Percentiles rank a stretch among this genome's conserved stretches.
Evolutionary conservation across 2,797 vertebrate species (phyloP).

Genomic region (Diplodus puntazzo): DNA sequence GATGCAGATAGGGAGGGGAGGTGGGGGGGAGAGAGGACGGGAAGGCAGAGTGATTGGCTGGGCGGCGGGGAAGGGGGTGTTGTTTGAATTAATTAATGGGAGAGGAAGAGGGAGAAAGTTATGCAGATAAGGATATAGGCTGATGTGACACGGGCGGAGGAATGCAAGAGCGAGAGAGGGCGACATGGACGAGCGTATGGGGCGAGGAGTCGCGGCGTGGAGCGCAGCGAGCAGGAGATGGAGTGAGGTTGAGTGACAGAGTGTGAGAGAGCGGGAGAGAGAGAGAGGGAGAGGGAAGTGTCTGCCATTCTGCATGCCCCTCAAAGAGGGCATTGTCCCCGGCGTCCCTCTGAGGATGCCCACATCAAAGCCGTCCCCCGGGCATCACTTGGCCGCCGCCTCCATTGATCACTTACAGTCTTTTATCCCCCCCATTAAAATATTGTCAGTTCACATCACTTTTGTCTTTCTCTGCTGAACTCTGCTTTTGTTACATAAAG

Average conservation of each 20-base stretch:
- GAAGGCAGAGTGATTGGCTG: constrained; percentile 68
- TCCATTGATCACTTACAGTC: constrained; percentile 91
- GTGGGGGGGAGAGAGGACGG: constrained; percentile 29
- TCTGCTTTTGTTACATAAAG: constrained; percentile 84
- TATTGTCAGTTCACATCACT: constrained; percentile 90
- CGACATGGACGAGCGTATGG: constrained; percentile 41
- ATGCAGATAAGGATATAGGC: constrained; percentile 70
- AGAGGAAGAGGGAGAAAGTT: constrained; percentile 78
- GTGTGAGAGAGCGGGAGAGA: constrained; percentile 67
- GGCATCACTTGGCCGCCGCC: constrained; percentile 88
- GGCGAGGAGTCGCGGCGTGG: constrained; percentile 45
- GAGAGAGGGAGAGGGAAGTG: constrained; percentile 79
- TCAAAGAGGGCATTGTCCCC: constrained; percentile 90
- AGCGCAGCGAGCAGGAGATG: constrained; percentile 42
- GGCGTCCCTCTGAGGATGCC: constrained; percentile 83
- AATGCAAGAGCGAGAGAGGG: constrained; percentile 57
- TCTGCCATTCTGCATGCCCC: constrained; percentile 81
- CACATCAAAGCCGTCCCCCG: constrained; percentile 87
- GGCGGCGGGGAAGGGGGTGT: constrained; percentile 74
- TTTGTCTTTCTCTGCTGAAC: constrained; percentile 88
- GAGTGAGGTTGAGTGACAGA: constrained; percentile 54
- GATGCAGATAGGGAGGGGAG: constrained; percentile 55
- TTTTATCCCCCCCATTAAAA: constrained; percentile 88
- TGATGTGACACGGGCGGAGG: constrained; percentile 63
- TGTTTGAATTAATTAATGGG: constrained; percentile 85